Conservation (phyloP, 53 echinoderm and acorn worm genomes). For the Arbacia lixula region DNA sequence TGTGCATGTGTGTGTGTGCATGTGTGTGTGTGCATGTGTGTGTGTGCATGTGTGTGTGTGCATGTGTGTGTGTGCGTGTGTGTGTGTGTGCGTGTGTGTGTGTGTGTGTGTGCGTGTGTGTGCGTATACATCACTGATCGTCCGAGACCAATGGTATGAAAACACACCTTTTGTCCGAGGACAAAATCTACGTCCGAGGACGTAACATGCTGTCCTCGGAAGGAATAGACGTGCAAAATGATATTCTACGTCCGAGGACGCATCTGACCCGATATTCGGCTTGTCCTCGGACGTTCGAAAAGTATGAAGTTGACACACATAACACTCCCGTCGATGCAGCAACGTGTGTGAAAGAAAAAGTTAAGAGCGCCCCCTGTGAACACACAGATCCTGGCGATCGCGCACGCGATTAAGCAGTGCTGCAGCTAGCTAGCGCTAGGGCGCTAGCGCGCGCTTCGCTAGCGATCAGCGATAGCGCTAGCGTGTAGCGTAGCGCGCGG, state of each 20-base stretch:
- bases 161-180: conserved; percentile 21
- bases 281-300: neutral
- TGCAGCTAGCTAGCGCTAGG: neutral
- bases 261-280: neutral
- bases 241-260: neutral
- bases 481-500: too few relatives aligned
- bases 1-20: too few relatives aligned
- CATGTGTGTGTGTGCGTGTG: neutral
- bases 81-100: neutral
- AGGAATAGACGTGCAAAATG: neutral
- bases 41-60: too few relatives aligned
- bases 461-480: too few relatives aligned
- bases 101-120: conserved; percentile 3
- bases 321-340: neutral
- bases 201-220: conserved; percentile 14
- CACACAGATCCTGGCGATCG: too few relatives aligned
- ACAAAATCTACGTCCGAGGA: conserved; percentile 10
- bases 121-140: neutral
- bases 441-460: neutral
- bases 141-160: conserved; percentile 5
- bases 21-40: too few relatives aligned
- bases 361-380: too few relatives aligned
- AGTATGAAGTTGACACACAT: neutral
- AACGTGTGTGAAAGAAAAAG: neutral
- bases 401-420: too few relatives aligned